Conservation (phyloP, 2,113 vertebrate species). For the Actenoides lindsayi region DNA sequence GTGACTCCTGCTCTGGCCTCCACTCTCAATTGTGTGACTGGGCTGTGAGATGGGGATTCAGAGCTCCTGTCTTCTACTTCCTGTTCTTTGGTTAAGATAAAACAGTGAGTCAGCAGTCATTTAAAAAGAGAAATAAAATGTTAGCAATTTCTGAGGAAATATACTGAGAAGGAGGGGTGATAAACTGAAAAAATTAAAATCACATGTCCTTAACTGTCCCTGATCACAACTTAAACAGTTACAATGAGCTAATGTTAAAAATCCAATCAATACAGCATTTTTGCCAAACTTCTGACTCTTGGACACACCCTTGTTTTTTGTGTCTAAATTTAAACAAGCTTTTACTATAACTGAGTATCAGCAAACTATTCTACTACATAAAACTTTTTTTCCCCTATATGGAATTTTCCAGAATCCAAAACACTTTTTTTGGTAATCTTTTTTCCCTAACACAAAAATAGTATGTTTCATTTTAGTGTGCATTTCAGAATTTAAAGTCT, state of each 20-base stretch:
- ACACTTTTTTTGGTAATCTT: neutral
- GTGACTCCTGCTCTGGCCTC: neutral
- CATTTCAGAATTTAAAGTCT: neutral
- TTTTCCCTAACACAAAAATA: neutral
- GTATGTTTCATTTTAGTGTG: neutral
- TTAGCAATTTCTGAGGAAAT: neutral
- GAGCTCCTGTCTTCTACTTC: neutral
- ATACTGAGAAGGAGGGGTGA: neutral
- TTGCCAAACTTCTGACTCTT: neutral
- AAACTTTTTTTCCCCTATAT: neutral
- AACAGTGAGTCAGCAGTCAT: neutral
- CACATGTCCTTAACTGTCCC: neutral
- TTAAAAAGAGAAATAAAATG: neutral
- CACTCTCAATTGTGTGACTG: neutral
- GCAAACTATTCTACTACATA: neutral
- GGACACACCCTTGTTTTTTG: neutral
- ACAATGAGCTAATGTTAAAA: neutral
- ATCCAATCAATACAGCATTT: neutral
- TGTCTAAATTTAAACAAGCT: neutral
- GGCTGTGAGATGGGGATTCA: neutral
- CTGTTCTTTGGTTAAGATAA: neutral
- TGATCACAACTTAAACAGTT: neutral
- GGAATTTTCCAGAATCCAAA: neutral
- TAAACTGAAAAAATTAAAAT: neutral
- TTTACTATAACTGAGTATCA: neutral